Evolutionary conservation across 2,797 vertebrate genomes (phyloP).

Genomic region (Acanthurus leucopareius): DNA sequence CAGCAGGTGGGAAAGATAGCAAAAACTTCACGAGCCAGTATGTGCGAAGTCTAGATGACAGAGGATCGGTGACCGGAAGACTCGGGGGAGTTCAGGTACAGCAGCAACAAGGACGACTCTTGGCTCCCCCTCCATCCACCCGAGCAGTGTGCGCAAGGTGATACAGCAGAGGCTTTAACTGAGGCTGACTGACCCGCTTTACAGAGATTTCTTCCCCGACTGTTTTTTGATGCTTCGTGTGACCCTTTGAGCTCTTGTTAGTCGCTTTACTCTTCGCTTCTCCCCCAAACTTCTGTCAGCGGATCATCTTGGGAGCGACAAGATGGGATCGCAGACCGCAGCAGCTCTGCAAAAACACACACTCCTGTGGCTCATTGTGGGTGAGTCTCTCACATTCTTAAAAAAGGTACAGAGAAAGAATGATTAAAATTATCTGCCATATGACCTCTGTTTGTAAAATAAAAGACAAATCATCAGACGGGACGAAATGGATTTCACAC

Average conservation of each 20-base stretch:
- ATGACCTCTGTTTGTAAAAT: too few relatives aligned
- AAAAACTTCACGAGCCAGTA: constrained; percentile 32
- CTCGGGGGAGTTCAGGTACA: constrained; percentile 42
- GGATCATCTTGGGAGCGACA: constrained; percentile 42
- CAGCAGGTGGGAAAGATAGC: neutral
- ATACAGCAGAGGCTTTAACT: constrained; percentile 9
- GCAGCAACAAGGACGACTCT: constrained; percentile 35
- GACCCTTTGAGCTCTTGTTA: constrained; percentile 33
- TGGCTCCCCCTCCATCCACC: neutral
- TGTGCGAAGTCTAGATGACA: constrained; percentile 26
- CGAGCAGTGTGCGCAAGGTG: constrained; percentile 56
- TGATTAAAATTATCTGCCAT: too few relatives aligned
- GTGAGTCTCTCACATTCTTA: constrained; percentile 62
- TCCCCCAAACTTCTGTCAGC: constrained; percentile 54
- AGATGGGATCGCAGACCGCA: constrained; percentile 61
- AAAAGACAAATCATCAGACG: too few relatives aligned
- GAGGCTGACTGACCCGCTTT: neutral
- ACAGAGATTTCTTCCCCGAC: constrained; percentile 35
- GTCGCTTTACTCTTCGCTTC: neutral
- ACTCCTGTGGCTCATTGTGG: constrained; percentile 73
- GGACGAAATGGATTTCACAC: too few relatives aligned
- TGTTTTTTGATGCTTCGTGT: constrained; percentile 9
- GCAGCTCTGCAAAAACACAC: constrained; percentile 51
- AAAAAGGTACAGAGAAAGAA: too few relatives aligned
- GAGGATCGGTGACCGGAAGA: constrained; percentile 52